Conservation (phyloP, 1,140 invertebrate genomes). For the Lethrus apterus region DNA sequence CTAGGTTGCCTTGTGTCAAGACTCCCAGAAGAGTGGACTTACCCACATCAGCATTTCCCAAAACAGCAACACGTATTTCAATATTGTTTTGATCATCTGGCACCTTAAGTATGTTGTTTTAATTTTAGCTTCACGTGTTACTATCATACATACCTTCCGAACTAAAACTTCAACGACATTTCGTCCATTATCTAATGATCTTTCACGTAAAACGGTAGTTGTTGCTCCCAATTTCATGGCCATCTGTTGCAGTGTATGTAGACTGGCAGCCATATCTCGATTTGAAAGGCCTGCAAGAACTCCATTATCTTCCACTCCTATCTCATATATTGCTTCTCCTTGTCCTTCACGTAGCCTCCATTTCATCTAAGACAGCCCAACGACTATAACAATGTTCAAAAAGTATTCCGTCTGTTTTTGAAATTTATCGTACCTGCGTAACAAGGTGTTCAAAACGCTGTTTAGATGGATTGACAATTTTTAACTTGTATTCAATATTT, state of each 20-base stretch:
- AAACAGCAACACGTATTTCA: slow-evolving; percentile 83
- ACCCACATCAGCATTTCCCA: slow-evolving; percentile 89
- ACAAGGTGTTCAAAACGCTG: slow-evolving; percentile 82
- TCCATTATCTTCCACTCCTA: slow-evolving; percentile 92
- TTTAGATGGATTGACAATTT: slow-evolving; percentile 75
- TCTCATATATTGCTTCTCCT: slow-evolving; percentile 94
- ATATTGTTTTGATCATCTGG: slow-evolving; percentile 87
- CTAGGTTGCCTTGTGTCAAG: slow-evolving; percentile 88
- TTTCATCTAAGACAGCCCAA: slow-evolving; percentile 72
- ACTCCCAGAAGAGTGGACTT: slow-evolving; percentile 92
- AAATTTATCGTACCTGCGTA: slow-evolving; percentile 57
- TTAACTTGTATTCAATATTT: slow-evolving; percentile 90
- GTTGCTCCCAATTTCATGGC: slow-evolving; percentile 75
- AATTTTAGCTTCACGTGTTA: not conserved
- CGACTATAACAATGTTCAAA: slow-evolving; percentile 11
- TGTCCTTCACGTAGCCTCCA: slow-evolving; percentile 82
- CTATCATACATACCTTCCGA: slow-evolving; percentile 57
- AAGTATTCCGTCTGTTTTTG: too few relatives aligned
- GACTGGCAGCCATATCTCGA: slow-evolving; percentile 72
- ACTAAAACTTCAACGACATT: slow-evolving; percentile 83
- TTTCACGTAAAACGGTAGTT: slow-evolving; percentile 53
- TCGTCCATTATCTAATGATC: slow-evolving; percentile 43
- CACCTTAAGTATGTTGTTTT: slow-evolving; percentile 41
- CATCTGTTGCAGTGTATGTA: slow-evolving; percentile 79
- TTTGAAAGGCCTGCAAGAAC: slow-evolving; percentile 70